Conservation (phyloP, 2,113 vertebrate species). For the Heterotilapia buettikoferi region DNA sequence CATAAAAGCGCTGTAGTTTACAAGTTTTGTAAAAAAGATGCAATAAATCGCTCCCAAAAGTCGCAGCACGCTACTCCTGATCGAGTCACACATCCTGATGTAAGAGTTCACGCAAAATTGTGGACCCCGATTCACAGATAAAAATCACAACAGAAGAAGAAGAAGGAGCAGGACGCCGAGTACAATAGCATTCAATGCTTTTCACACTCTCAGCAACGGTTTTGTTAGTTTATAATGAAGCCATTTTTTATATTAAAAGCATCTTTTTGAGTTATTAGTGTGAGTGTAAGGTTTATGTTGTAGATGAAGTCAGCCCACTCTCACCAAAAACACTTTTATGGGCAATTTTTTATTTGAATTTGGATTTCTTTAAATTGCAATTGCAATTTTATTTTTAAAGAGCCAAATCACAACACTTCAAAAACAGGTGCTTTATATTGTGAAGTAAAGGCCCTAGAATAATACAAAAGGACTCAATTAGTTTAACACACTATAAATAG, state of each 20-base stretch:
- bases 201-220: accelerated
- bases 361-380: background rate
- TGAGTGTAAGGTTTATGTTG: background rate
- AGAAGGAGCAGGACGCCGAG: accelerated
- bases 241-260: background rate
- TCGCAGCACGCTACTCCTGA: background rate
- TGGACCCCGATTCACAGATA: too few species aligned
- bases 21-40: background rate
- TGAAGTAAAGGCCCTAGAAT: background rate
- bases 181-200: background rate
- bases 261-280: background rate
- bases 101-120: background rate
- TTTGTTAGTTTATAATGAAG: background rate
- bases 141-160: background rate
- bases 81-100: background rate
- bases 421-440: background rate
- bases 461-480: background rate
- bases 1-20: accelerated
- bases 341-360: background rate
- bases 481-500: background rate
- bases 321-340: background rate
- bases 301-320: background rate
- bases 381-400: background rate
- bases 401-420: background rate
- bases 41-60: background rate